Base-by-base conservation (phyloP, 2,888 invertebrate species). In the Tiliacea aurago region DNA sequence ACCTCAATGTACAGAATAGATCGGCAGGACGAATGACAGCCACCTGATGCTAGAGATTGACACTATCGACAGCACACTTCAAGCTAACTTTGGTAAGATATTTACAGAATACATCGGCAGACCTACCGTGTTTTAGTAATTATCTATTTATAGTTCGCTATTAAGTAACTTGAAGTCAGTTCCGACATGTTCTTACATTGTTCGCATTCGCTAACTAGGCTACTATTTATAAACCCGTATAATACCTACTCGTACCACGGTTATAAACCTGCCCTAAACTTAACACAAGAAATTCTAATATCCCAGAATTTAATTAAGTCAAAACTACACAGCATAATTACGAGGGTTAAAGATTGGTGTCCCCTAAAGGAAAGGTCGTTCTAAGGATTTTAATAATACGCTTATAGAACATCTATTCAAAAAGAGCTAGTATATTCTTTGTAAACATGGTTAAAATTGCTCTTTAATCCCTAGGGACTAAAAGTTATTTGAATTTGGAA, bases 161-260 rank as follows among this genome's bases (percentile, higher is more conserved):
- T 33, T 43, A 58, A n/a, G 45, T 45, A 56, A 47, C 33, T 47
- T 70, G 33, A 70, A 72, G 47, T 75, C 51, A 53, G n/a, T 70
- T 75, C 23, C 18, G 59, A 76, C 47, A 65, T 64, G 33, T 59
- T 64, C 23, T 70, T 43, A 70, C 70, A 55, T 61, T 76, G 76
- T 76, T 37, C 5, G 41, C 20, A 18, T 49, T 58, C 28, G 11
- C 43, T 10, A 63, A 66, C 51, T 53, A 33, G 73, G 72, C 64
- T 79, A 70, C 67, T 66, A 65, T 75, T 70, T 76, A 70, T 73
- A 53, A 53, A 37, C 13, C 28, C 41, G 15, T 49, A 7, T n/a
- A 28, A 10, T 43, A 43, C 10, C 9, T 23, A 66, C 7, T 9
- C 4, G 23, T 45, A 23, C 10, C 45, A 13, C 23, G 18, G 6